A percentile compares a stretch with the other conserved stretches of the same genome.
phyloP scores from a whole-genome alignment of 1,140 invertebrate species.

The Anoplophora glabripennis region DNA sequence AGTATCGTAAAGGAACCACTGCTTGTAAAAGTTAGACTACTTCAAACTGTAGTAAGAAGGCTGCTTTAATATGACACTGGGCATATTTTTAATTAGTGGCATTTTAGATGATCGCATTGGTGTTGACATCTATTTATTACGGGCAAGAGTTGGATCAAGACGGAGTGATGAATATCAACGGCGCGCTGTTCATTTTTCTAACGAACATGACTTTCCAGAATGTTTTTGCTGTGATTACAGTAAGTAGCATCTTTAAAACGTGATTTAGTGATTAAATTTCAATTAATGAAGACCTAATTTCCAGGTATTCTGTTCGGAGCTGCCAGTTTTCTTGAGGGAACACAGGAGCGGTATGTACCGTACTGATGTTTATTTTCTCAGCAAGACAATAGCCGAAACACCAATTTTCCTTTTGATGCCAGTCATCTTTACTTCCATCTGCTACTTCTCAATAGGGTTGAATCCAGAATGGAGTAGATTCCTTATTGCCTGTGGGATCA shows the following conservation, averaged over 20 bases:
- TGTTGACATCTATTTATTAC: slow-evolving; percentile 88
- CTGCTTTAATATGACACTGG: slow-evolving; percentile 10
- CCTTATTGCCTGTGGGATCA: slow-evolving; percentile 69
- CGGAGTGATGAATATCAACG: slow-evolving; percentile 94
- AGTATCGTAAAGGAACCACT: slow-evolving; percentile 86
- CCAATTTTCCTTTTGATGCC: slow-evolving; percentile 81
- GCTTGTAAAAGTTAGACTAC: slow-evolving; percentile 79
- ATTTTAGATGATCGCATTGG: slow-evolving; percentile 75
- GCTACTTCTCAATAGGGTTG: slow-evolving; percentile 86
- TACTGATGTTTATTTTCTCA: slow-evolving; percentile 89
- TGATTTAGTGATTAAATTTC: slow-evolving; percentile 1
- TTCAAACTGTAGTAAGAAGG: slow-evolving; percentile 82
- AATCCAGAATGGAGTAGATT: slow-evolving; percentile 71
- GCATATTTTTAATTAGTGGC: background rate
- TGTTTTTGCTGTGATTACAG: slow-evolving; percentile 83
- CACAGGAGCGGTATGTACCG: slow-evolving; percentile 90
- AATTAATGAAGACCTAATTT: slow-evolving; percentile 31
- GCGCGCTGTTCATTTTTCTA: slow-evolving; percentile 88
- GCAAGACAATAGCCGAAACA: slow-evolving; percentile 86
- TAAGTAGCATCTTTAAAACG: slow-evolving; percentile 63
- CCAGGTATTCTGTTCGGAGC: slow-evolving; percentile 88
- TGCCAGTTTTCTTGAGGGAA: slow-evolving; percentile 89
- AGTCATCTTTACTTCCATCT: slow-evolving; percentile 77
- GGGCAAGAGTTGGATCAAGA: slow-evolving; percentile 80
- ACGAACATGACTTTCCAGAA: slow-evolving; percentile 95